phyloP scores from a whole-genome alignment of 1,140 invertebrate genomes.

The Pogonus chalceus region DNA sequence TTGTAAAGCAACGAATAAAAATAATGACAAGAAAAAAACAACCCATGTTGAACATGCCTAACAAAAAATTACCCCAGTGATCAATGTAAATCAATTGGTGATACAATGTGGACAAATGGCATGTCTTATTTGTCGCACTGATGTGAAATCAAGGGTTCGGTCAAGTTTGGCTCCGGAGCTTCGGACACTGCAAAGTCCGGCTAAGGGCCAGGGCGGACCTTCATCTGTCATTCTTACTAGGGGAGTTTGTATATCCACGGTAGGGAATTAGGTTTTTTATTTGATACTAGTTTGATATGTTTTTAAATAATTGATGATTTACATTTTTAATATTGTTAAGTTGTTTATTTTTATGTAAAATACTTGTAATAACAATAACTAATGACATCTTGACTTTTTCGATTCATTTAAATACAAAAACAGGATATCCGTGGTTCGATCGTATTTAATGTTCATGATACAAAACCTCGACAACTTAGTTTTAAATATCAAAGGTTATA shows the following conservation, averaged over 20 bases:
- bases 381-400: conserved; percentile 1
- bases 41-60: not conserved
- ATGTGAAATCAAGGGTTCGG: conserved; percentile 7
- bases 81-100: conserved; percentile 18
- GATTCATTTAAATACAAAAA: conserved; percentile 6
- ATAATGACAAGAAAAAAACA: no score
- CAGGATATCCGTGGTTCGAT: not conserved
- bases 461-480: not conserved
- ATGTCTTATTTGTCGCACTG: conserved; percentile 14
- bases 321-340: not conserved
- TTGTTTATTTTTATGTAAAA: not conserved
- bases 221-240: not conserved
- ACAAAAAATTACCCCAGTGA: conserved; percentile 6
- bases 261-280: not conserved
- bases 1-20: no score
- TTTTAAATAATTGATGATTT: not conserved
- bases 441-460: not conserved
- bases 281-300: not conserved
- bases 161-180: not conserved
- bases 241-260: not conserved
- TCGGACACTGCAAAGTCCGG: not conserved
- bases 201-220: not conserved
- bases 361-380: not conserved
- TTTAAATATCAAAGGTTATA: conserved; percentile 2
- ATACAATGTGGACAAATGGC: conserved; percentile 19